Percentiles rank a stretch among this genome's conserved stretches.
These are phyloP conservation scores for Drosophila rufa DNA, from an alignment of 1,140 invertebrate genomes.

Conservation along the genomic window DNA sequence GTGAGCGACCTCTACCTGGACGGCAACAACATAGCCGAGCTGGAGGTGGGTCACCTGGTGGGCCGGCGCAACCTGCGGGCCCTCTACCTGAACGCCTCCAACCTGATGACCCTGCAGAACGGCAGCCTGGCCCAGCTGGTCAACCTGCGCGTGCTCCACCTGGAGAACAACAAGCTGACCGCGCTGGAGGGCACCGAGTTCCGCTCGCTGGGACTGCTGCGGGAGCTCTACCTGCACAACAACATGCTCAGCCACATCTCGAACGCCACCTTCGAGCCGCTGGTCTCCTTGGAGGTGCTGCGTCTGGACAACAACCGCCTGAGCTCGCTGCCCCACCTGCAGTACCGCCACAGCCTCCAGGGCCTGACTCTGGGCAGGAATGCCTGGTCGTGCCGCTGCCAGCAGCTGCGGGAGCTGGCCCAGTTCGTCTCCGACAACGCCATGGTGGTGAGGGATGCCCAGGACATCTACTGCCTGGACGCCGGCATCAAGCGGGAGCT, in stretches of 20 bases:
- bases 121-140: conserved; percentile 94
- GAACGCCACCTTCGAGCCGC: conserved; percentile 91
- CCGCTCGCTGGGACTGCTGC: conserved; percentile 91
- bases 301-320: conserved; percentile 93
- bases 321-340: conserved; percentile 86
- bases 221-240: conserved; percentile 94
- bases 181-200: conserved; percentile 93
- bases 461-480: conserved; percentile 92
- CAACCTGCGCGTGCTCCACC: conserved; percentile 91
- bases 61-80: conserved; percentile 93
- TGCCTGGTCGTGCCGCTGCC: conserved; percentile 95
- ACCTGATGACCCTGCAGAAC: conserved; percentile 92
- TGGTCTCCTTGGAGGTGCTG: conserved; percentile 92
- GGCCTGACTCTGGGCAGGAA: conserved; percentile 93
- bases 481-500: conserved; percentile 91
- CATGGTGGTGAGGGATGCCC: conserved; percentile 91
- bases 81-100: conserved; percentile 93
- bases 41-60: conserved; percentile 93
- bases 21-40: conserved; percentile 92
- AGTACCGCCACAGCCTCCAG: conserved; percentile 86
- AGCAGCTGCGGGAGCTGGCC: conserved; percentile 93
- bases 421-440: conserved; percentile 93
- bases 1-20: conserved; percentile 96
- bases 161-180: conserved; percentile 93
- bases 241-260: conserved; percentile 92